Evolutionary conservation across 2,113 vertebrate genomes (phyloP), one percentile per base, ranked within the genome.

Genomic region (Brachyhypopomus gauderio): DNA sequence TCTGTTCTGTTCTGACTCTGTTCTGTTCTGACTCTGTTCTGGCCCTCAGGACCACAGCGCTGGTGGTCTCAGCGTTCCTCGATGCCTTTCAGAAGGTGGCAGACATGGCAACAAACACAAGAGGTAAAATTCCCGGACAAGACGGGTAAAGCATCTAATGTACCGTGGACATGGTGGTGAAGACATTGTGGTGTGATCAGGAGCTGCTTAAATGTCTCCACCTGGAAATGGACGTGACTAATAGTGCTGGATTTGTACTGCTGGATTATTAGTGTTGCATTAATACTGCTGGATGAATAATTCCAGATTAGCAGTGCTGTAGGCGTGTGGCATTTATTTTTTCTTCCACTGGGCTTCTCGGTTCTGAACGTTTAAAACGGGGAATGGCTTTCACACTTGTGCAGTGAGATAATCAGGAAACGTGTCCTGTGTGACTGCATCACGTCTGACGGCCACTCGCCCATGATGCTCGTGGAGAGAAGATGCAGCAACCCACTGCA

Each of bases 41-140:
- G 87, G 2, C 85, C 86, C 88, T 60, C 90, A 99, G 98, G 94
- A 98, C 97, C 81, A 98, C 97, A 0, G 95, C 98, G 90, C 93
- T 98, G 93, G 97, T 97, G 41, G 95, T 96, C 2, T 95, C 96
- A 78, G 96, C 97, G 86, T 99, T 99, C 91, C 89, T 99, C 85
- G 98, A 99, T 89, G 97, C 98, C 89, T 99, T 99, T 94, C 98
- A 99, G 93, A 99, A 98, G 92, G 97, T 99, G 91, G 98, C 97
- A 0, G 98, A 99, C 89, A 97, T 99, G 96, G 97, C 97, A 64
- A 99, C 98, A 91, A 98, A 96, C 93, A 96, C 98, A 7, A 92
- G 97, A 96, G 97, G 97, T 99, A 92, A 91, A 93, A 69, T 36
- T 14, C 27, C 23, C 1, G 1, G 14, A 14, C 16, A 58, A 23